Evolutionary conservation across 2,113 vertebrate species (phyloP).

Genomic region (Suncus etruscus): DNA sequence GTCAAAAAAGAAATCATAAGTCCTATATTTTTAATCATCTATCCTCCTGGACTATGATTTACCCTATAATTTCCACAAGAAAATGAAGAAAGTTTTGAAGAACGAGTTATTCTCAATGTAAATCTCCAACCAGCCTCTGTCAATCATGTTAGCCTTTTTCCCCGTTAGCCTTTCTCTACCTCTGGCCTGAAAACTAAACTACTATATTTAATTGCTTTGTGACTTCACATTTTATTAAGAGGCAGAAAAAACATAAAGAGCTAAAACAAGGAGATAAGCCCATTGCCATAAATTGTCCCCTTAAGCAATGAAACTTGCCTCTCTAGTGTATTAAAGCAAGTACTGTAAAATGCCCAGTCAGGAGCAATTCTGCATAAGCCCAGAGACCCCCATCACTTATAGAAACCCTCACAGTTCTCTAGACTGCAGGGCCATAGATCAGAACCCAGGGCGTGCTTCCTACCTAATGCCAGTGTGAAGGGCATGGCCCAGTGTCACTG

Average conservation of each 20-base stretch:
- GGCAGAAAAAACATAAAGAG: conserved; percentile 79
- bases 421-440: conserved; percentile 57
- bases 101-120: conserved; percentile 86
- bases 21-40: conserved; percentile 86
- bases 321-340: conserved; percentile 67
- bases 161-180: conserved; percentile 66
- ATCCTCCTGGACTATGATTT: conserved; percentile 83
- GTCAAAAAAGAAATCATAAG: conserved; percentile 85
- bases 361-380: conserved; percentile 53
- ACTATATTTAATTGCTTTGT: conserved; percentile 84
- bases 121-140: conserved; percentile 86
- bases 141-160: conserved; percentile 80
- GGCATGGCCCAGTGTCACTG: conserved; percentile 49
- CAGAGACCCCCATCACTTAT: conserved; percentile 64
- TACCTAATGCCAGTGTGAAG: conserved; percentile 60
- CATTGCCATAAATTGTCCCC: conserved; percentile 76
- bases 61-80: conserved; percentile 82
- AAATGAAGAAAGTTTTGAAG: conserved; percentile 86
- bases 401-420: conserved; percentile 18
- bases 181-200: conserved; percentile 79
- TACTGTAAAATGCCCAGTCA: conserved; percentile 45
- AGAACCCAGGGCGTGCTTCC: conserved; percentile 26
- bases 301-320: conserved; percentile 76
- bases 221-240: conserved; percentile 80
- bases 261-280: conserved; percentile 75